These are phyloP conservation scores for Lumbricus terrestris DNA, from an alignment of 2,888 invertebrate species.

Conservation along the genomic window DNA sequence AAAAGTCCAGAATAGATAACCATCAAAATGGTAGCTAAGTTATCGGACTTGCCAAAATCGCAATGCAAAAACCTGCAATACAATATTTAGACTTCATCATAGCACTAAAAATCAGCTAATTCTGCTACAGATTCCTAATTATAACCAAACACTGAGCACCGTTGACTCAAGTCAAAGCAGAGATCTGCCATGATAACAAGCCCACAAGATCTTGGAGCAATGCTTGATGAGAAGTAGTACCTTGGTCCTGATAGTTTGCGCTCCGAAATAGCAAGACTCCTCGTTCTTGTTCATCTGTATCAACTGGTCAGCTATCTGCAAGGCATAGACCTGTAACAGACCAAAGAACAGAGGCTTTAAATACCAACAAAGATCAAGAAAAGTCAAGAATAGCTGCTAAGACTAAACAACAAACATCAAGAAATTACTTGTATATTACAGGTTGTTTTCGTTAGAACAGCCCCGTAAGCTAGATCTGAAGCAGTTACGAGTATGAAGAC, in stretches of 20 bases:
- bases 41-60: neutral
- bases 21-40: no score
- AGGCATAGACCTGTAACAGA: constrained; percentile 80
- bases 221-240: constrained; percentile 52
- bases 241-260: constrained; percentile 95
- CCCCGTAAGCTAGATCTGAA: no score
- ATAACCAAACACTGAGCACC: neutral
- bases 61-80: neutral
- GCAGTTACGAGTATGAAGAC: no score
- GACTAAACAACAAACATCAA: neutral
- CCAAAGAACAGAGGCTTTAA: no score
- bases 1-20: neutral
- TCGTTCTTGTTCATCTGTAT: constrained; percentile 82
- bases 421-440: neutral
- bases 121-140: neutral
- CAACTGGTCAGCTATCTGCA: constrained; percentile 93
- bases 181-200: neutral
- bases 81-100: neutral
- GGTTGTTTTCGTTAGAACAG: neutral
- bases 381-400: neutral
- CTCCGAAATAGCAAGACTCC: constrained; percentile 94
- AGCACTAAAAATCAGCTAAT: neutral
- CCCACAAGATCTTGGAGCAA: neutral
- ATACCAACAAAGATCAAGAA: neutral
- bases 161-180: neutral